Evolutionary conservation across 2,797 vertebrate genomes (phyloP).

Genomic region (Propithecus perrieri): DNA sequence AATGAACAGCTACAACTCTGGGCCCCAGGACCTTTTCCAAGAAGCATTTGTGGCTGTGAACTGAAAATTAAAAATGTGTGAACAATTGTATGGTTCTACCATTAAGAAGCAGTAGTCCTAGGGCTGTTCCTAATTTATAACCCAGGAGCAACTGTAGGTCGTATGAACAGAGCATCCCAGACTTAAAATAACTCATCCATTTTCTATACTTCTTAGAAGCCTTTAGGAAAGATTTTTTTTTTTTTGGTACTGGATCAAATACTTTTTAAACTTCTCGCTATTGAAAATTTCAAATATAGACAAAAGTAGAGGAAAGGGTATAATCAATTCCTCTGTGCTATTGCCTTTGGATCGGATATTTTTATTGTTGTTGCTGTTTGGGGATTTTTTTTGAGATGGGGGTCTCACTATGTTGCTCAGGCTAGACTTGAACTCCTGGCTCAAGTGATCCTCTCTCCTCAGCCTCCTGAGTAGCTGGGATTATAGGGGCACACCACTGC

Average conservation of each 20-base stretch:
- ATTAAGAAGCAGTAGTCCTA: background rate
- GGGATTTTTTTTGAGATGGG: background rate
- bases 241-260: constrained; percentile 4
- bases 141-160: background rate
- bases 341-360: background rate
- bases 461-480: background rate
- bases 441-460: background rate
- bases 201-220: background rate
- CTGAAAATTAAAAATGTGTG: background rate
- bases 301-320: background rate
- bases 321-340: background rate
- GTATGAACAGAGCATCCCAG: background rate
- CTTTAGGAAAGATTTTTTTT: background rate
- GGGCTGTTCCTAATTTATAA: background rate
- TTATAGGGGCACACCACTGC: background rate
- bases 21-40: background rate
- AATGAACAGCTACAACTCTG: constrained; percentile 27
- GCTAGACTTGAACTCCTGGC: background rate
- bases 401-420: background rate
- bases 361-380: background rate
- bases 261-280: background rate
- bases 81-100: background rate
- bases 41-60: background rate
- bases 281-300: constrained; percentile 22
- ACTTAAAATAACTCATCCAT: constrained; percentile 25